Evolutionary conservation across 2,797 vertebrate genomes (phyloP).

Genomic region (Phrynocephalus guinanensis): DNA sequence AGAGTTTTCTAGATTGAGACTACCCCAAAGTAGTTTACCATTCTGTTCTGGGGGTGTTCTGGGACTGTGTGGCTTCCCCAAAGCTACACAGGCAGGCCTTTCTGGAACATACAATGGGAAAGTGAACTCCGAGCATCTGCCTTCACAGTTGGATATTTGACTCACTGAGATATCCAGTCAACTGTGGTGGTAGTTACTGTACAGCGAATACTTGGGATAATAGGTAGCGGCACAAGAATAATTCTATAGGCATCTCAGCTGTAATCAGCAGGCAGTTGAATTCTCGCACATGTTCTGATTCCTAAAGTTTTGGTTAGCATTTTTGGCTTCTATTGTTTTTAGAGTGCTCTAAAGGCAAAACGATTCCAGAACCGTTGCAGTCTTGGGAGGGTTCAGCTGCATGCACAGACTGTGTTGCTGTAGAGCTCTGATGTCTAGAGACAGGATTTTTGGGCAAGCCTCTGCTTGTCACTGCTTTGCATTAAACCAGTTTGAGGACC

Average conservation of each 20-base stretch:
- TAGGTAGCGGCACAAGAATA: not conserved
- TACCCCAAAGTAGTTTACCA: too few relatives aligned
- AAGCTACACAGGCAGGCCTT: too few relatives aligned
- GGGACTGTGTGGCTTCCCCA: too few relatives aligned
- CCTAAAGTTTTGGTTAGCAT: not conserved
- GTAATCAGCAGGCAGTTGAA: not conserved
- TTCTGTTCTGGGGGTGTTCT: too few relatives aligned
- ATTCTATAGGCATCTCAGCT: not conserved
- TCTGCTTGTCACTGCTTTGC: constrained; percentile 23
- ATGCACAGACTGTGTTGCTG: not conserved
- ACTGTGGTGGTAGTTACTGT: not conserved
- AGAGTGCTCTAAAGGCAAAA: not conserved
- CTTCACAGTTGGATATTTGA: too few relatives aligned
- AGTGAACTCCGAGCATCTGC: too few relatives aligned
- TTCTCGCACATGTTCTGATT: not conserved
- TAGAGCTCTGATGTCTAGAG: not conserved
- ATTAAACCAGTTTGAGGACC: constrained; percentile 25
- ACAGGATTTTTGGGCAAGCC: constrained; percentile 6
- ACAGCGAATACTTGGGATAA: not conserved
- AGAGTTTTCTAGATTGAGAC: too few relatives aligned
- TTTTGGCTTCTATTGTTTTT: not conserved
- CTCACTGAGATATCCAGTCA: too few relatives aligned
- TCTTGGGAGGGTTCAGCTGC: not conserved
- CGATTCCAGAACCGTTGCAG: accelerated
- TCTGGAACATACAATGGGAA: too few relatives aligned